Evolutionary conservation across 2,888 invertebrate genomes (phyloP).

Genomic region (Tenthredo scrophulariae): DNA sequence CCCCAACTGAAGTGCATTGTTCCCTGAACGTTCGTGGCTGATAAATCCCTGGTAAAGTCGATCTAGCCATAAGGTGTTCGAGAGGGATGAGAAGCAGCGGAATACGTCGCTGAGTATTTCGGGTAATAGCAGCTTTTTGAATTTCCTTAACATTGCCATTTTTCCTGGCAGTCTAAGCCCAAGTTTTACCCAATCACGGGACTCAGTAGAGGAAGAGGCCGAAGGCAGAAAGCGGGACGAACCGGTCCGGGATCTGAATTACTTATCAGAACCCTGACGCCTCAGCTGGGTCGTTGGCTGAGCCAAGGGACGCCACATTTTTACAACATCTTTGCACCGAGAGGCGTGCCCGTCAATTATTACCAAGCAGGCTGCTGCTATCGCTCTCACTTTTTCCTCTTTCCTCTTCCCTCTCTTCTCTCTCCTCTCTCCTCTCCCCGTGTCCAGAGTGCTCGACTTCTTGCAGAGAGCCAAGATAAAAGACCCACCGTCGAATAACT

Average conservation of each 20-base stretch:
- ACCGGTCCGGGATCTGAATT: constrained; percentile 20
- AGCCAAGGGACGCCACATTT: constrained; percentile 9
- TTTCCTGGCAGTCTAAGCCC: not conserved
- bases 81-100: not conserved
- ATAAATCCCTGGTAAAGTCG: not conserved
- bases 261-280: constrained; percentile 1
- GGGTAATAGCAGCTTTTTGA: not conserved
- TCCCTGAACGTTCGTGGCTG: not conserved
- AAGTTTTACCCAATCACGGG: not conserved
- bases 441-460: not conserved
- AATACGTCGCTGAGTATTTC: not conserved
- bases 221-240: not conserved
- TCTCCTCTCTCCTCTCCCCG: not conserved
- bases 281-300: constrained; percentile 9
- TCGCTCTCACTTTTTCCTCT: not conserved
- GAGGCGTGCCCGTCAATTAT: constrained; percentile 23
- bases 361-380: not conserved
- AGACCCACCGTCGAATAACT: constrained; percentile 22
- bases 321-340: constrained; percentile 13
- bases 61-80: not conserved
- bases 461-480: not conserved
- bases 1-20: not conserved
- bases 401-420: not conserved
- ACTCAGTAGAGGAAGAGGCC: not conserved
- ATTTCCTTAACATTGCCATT: not conserved